Percentiles rank a stretch among this genome's conserved stretches.
Evolutionary conservation across 1,140 invertebrate genomes (phyloP).

Genomic region (Heliconius melpomene): DNA sequence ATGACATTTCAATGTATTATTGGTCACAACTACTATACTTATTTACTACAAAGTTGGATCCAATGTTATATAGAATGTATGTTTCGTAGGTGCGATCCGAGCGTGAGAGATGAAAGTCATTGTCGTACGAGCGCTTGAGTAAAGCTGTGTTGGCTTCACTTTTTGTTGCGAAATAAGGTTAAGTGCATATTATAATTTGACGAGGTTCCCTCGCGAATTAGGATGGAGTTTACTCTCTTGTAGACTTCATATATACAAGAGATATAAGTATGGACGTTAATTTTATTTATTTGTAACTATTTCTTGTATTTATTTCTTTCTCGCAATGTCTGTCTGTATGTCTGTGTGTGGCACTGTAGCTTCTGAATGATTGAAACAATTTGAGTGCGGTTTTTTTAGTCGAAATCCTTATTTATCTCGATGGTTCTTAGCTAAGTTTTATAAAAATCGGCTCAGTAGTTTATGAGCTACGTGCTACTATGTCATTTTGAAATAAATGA

Average conservation of each 20-base stretch:
- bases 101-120: constrained; percentile 47
- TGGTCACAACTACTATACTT: too few relatives aligned
- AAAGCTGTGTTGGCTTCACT: constrained; percentile 31
- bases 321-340: too few relatives aligned
- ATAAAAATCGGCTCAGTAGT: too few relatives aligned
- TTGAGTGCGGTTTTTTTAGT: too few relatives aligned
- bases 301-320: background rate
- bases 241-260: background rate
- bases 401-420: too few relatives aligned
- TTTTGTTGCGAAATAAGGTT: constrained; percentile 40
- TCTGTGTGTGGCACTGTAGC: too few relatives aligned
- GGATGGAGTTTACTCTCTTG: background rate
- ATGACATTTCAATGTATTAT: too few relatives aligned
- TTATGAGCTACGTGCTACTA: too few relatives aligned
- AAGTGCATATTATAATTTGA: constrained; percentile 37
- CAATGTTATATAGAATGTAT: background rate
- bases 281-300: background rate
- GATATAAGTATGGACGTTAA: background rate
- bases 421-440: too few relatives aligned
- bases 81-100: constrained; percentile 36
- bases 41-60: background rate
- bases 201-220: constrained; percentile 26
- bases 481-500: too few relatives aligned
- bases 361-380: too few relatives aligned
- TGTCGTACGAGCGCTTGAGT: constrained; percentile 34